Base-by-base conservation (phyloP, 2,888 invertebrate species). In the Polyommatus iphigenia region DNA sequence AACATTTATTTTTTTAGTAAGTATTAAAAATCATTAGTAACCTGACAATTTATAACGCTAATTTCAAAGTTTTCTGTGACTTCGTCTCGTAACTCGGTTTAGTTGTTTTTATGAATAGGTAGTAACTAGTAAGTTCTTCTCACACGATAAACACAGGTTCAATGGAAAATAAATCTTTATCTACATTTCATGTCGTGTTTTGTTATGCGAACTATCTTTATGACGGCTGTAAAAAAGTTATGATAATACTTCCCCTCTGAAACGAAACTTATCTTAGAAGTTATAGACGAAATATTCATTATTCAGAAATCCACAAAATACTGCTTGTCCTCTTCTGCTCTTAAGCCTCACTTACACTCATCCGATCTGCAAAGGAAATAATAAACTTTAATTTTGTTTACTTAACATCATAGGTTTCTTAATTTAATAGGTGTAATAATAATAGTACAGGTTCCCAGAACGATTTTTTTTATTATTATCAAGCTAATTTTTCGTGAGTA, bases 111-210 rank as follows among this genome's bases (percentile, higher is more conserved):
- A 67, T 67, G 67, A 67, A 32, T 67, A 18, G 29, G 67, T 18
- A 13, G 1, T 62, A 62, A 62, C 29, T 18, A 13, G 1, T 62
- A 62, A 62, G 62, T 67, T 29, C n/a, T 3, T 59, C 67, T 67
- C 67, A 15, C 67, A 32, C 4, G 67, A 67, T 67, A 67, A 67
- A 67, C 29, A 67, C 29, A 67, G 15, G 15, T 29, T 67, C 67
- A 67, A 67, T 32, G 29, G 29, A 67, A 67, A 29, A 67, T 67
- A 67, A 32, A 67, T 67, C 29, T 67, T 67, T 67, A 67, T 67
- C 67, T 67, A 29, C 67, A 67, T 1, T 24, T 62, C 24, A 62
- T 20, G 62, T 20, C 67, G 67, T 67, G 29, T 67, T 32, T 67
- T 67, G 67, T 32, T 67, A 32, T 18, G 29, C 29, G 67, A 67